Base-by-base conservation (phyloP, 2,113 vertebrate genomes). In the Paedocypris sp. region DNA sequence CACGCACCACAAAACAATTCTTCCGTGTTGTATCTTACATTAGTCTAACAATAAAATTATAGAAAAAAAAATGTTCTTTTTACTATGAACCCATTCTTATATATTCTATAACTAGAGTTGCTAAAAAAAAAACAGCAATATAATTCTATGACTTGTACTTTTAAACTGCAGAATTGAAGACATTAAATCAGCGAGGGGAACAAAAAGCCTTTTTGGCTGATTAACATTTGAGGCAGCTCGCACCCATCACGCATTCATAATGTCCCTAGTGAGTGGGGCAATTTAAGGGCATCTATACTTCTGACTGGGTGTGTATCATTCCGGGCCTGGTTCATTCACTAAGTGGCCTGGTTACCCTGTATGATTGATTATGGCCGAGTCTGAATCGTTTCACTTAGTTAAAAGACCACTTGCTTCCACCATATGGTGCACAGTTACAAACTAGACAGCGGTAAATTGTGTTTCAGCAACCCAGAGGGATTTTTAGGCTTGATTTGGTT, bases 331-430 rank as follows among this genome's bases (percentile, higher is more conserved):
- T 58, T 72, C 78, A 68, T 68, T 73, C 79, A 80, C 77, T 79
- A 77, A 81, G 83, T 82, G 78, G 80, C 80, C 79, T 82, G 77
- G 83, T 83, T 83, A 85, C 78, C 79, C 80, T 75, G 75, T 82
- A 77, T 84, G 81, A 81, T 73, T 35, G 71, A 80, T 78, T 53
- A 66, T 39, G 62, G 22, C 25, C 64, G 15, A 19, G 33, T 41
- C 48, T 32, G 23, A 23, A 50, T 18, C 4, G 10, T 13, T 36
- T 13, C 31, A 13, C 25, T 4, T 11, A 25, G 28, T 6, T 28
- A 54, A 31, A 23, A 22, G 41, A 48, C 57, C 25, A 41, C 35
- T 60, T 41, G 54, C 64, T 28, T 58, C 48, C 16, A 10, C 20
- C 63, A 54, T 35, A 18, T 51, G 46, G 36, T 50, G 29, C 39